Conservation (phyloP, 1,140 invertebrate genomes). For the Aphaenogaster rudis region DNA sequence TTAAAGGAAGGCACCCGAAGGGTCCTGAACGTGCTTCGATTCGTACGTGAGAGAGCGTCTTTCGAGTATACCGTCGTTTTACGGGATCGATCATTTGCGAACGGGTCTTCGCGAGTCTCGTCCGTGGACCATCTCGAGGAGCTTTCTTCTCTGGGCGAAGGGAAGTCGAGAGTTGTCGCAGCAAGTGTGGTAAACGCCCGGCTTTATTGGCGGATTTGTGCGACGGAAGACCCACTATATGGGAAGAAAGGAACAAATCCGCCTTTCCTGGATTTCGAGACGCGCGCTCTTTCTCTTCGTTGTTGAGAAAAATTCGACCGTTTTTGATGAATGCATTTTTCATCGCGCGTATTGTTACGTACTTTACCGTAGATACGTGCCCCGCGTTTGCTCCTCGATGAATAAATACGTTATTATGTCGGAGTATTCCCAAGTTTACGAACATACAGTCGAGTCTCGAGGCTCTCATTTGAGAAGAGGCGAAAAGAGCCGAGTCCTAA, state of each 20-base stretch:
- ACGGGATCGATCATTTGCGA: slow-evolving; percentile 55
- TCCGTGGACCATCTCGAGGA: background rate
- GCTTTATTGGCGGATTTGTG: slow-evolving; percentile 40
- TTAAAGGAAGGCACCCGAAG: slow-evolving; percentile 24
- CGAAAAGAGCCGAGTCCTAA: slow-evolving; percentile 20
- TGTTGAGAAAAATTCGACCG: background rate
- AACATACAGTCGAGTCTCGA: background rate
- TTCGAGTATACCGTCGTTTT: slow-evolving; percentile 1
- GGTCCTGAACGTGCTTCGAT: slow-evolving; percentile 34
- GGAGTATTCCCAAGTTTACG: slow-evolving; percentile 2
- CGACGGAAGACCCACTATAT: slow-evolving; percentile 9
- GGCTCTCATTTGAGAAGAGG: background rate
- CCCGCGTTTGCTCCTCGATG: background rate
- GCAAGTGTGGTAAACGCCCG: slow-evolving; percentile 31
- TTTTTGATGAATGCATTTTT: slow-evolving; percentile 41
- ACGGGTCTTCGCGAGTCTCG: background rate
- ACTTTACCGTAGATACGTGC: slow-evolving; percentile 14
- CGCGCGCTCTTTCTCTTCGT: background rate
- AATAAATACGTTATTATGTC: slow-evolving; percentile 12
- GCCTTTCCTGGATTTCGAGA: background rate
- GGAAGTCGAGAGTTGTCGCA: slow-evolving; percentile 37
- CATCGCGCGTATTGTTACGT: slow-evolving; percentile 5
- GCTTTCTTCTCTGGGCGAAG: slow-evolving; percentile 23
- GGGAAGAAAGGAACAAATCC: slow-evolving; percentile 33
- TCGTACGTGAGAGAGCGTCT: slow-evolving; percentile 29